A percentile compares a stretch with the other conserved stretches of the same genome.
Conservation (phyloP, 2,113 vertebrate species). For the Noturus placidus region DNA sequence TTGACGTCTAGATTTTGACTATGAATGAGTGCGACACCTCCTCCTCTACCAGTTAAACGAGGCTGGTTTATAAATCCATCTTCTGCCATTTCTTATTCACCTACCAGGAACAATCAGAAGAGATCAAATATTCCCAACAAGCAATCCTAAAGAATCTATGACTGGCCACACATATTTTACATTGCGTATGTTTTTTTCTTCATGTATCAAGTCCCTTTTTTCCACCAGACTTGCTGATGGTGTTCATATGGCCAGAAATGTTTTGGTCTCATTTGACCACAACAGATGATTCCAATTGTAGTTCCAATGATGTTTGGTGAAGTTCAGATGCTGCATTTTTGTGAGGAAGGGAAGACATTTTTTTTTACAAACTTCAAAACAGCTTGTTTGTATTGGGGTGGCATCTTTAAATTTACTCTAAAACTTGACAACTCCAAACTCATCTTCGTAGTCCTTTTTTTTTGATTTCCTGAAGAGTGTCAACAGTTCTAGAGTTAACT, state of each 20-base stretch:
- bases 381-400: not conserved
- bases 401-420: not conserved
- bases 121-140: not conserved
- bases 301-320: not conserved
- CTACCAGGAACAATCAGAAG: not conserved
- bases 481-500: not conserved
- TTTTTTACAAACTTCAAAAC: not conserved
- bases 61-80: not conserved
- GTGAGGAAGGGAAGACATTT: not conserved
- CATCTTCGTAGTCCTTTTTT: not conserved
- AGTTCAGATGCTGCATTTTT: not conserved
- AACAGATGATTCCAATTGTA: slow-evolving; percentile 13
- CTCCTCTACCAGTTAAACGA: too few species aligned
- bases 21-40: too few species aligned
- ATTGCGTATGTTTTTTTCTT: not conserved
- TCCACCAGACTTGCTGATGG: not conserved
- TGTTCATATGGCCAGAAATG: slow-evolving; percentile 6
- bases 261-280: slow-evolving; percentile 17
- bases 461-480: not conserved
- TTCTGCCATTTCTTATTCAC: not conserved
- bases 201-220: not conserved
- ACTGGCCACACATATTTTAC: not conserved
- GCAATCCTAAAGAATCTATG: not conserved
- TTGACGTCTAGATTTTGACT: too few species aligned
- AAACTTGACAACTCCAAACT: not conserved